Evolutionary conservation across 1,140 invertebrate genomes (phyloP).

Genomic region (Lerema accius): DNA sequence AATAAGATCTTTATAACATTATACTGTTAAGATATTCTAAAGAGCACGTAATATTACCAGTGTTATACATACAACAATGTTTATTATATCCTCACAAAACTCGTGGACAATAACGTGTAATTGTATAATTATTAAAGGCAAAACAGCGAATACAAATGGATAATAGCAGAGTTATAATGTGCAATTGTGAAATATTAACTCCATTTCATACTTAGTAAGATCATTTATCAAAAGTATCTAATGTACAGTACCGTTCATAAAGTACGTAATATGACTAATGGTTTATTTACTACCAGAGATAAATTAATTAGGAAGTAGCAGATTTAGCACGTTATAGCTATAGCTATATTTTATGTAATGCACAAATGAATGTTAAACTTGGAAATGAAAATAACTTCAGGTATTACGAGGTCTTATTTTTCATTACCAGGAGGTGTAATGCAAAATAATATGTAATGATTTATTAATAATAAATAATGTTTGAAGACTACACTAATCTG

Average conservation of each 20-base stretch:
- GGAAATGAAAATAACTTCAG: too few species aligned
- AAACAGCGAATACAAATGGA: slow-evolving; percentile 5
- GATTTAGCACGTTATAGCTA: slow-evolving; percentile 2
- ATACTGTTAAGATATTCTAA: too few species aligned
- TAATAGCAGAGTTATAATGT: slow-evolving; percentile 17
- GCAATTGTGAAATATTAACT: slow-evolving; percentile 25
- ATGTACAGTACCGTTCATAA: slow-evolving; percentile 22
- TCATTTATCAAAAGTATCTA: slow-evolving; percentile 26
- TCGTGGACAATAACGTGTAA: slow-evolving; percentile 2
- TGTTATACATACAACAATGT: too few species aligned
- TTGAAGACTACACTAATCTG: too few species aligned
- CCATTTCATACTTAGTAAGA: slow-evolving; percentile 22
- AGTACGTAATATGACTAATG: slow-evolving; percentile 22
- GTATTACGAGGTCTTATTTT: too few species aligned
- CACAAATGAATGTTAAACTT: neutral
- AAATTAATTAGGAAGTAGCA: slow-evolving; percentile 22
- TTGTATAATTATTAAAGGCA: slow-evolving; percentile 3
- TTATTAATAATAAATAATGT: too few species aligned
- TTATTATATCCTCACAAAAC: too few species aligned
- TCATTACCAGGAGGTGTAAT: too few species aligned
- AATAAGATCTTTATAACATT: too few species aligned
- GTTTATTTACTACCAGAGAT: slow-evolving; percentile 13
- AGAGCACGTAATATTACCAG: too few species aligned
- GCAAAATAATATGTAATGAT: too few species aligned
- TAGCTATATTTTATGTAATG: neutral